phyloP scores from a whole-genome alignment of 2,113 vertebrate genomes.

The Thomomys bottae region DNA sequence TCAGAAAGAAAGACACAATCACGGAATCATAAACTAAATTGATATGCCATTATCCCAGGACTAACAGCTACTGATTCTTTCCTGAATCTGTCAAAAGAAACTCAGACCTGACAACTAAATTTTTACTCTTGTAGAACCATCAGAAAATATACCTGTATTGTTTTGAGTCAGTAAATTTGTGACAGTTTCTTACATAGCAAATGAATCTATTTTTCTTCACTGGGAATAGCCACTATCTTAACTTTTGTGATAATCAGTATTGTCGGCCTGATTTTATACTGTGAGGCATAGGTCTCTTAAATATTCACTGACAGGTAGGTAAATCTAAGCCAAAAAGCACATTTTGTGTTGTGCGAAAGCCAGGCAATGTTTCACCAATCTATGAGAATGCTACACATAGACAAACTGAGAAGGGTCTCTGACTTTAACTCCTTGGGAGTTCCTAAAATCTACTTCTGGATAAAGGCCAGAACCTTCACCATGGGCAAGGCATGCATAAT shows the following conservation, averaged over 20 bases:
- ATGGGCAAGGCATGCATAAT: neutral
- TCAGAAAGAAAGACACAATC: neutral
- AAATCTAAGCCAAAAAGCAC: neutral
- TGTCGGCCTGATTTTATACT: neutral
- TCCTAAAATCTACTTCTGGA: slow-evolving; percentile 34
- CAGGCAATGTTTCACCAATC: neutral
- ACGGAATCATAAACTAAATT: neutral
- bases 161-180: too few relatives aligned
- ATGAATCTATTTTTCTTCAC: neutral
- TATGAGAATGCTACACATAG: neutral
- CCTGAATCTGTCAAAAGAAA: neutral
- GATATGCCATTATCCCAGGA: neutral
- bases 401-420: neutral
- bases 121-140: neutral
- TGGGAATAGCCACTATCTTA: neutral
- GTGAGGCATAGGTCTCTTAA: neutral
- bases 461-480: slow-evolving; percentile 5
- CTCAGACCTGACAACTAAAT: neutral
- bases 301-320: neutral
- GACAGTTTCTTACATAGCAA: neutral
- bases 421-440: slow-evolving; percentile 35
- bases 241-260: neutral
- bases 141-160: neutral
- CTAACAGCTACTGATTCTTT: neutral
- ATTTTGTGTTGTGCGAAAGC: neutral